A percentile compares a stretch with the other conserved stretches of the same genome.
These are phyloP conservation scores for Piprites chloris DNA, from an alignment of 2,113 vertebrate genomes.

Conservation along the genomic window DNA sequence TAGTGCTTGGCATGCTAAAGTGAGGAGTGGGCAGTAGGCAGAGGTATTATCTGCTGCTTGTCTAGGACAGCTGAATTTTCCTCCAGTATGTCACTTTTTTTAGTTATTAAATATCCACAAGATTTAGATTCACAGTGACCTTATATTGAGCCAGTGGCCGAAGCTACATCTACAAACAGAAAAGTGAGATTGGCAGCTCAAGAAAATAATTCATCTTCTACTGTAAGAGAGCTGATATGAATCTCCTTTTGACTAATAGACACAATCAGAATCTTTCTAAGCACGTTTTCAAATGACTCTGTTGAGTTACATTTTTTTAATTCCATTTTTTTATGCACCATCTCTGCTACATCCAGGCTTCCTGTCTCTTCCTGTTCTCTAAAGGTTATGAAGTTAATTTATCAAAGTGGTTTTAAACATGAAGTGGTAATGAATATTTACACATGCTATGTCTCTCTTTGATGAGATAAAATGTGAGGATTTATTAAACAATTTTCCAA, in stretches of 20 bases:
- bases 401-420: conserved; percentile 56
- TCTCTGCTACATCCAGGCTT: conserved; percentile 43
- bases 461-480: conserved; percentile 64
- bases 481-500: conserved; percentile 59
- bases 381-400: conserved; percentile 70
- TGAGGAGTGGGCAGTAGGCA: neutral
- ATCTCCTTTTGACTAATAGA: neutral
- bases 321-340: neutral
- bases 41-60: neutral
- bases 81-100: neutral
- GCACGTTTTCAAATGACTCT: neutral
- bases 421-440: conserved; percentile 54
- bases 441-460: conserved; percentile 18
- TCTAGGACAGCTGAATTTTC: neutral
- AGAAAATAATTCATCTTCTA: neutral
- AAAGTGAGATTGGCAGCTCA: neutral
- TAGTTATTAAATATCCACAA: neutral
- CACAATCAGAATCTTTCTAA: conserved; percentile 22
- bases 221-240: neutral
- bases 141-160: neutral
- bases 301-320: neutral
- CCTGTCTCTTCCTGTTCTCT: conserved; percentile 58
- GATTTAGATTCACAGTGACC: neutral
- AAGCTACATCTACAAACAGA: neutral
- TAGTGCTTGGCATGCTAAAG: neutral